Base-by-base conservation (phyloP, 2,113 vertebrate species). In the Urocitellus parryii region DNA sequence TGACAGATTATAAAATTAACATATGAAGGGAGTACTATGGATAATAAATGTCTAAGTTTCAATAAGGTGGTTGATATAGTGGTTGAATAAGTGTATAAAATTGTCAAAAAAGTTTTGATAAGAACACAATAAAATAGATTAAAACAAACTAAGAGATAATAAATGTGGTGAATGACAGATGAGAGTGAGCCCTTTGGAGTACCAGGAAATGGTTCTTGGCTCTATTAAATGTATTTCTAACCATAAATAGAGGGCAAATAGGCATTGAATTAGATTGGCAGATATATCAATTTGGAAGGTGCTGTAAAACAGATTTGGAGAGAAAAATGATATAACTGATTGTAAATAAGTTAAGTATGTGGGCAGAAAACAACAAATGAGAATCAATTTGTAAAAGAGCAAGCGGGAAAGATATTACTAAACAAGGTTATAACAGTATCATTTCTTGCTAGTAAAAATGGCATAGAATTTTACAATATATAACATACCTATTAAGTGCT, bases 81-180 rank as follows among this genome's bases (percentile, higher is more conserved):
- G 84, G 58, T 95, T 89, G 90, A 92, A 45, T 80, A 86, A 93
- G 51, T 94, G 14, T 56, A 76, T 95, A 94, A 95, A 96, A 95
- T 93, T 92, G 61, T 96, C 96, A 96, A 94, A 86, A 89, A 88
- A 10, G n/a, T 94, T 97, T 96, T 96, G 89, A 97, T 95, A 90
- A 94, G 58, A 96, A 84, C 63, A 94, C 58, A 85, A 87, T 93
- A 96, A 96, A 96, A 56, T 90, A 73, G 74, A 93, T 90, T 94
- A 84, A 95, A 97, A 94, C 70, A 96, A 94, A 96, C 85, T 92
- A 92, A 96, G 67, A 90, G 39, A 86, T 93, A 48, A 7, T 96
- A 96, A 97, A 91, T 97, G 91, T 93, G 58, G 58, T 81, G 51
- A 93, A 94, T 93, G 91, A 94, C 79, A 86, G 29, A 96, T 96